A percentile compares a stretch with the other conserved stretches of the same genome.
Evolutionary conservation across 2,888 invertebrate species (phyloP).

Genomic region (Hypolimnas misippus): DNA sequence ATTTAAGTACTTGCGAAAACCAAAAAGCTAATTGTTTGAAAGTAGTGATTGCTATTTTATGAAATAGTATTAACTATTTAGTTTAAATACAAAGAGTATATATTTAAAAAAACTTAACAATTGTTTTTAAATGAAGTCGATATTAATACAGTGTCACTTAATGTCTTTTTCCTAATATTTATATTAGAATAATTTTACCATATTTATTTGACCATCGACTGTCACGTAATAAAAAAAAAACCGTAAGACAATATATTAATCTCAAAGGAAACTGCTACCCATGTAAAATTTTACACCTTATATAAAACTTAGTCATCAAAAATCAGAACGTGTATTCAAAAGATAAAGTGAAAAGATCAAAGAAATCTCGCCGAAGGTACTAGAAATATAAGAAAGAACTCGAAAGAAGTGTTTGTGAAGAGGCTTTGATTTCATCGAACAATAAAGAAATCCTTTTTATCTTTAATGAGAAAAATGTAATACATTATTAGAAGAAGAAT

Average conservation of each 20-base stretch:
- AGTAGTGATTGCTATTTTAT: no score
- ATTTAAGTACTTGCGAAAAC: no score
- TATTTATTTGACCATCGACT: background rate
- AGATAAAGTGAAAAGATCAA: conserved; percentile 27
- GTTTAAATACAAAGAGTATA: no score
- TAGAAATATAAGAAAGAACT: conserved; percentile 22
- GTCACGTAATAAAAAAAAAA: background rate
- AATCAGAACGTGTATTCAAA: conserved; percentile 16
- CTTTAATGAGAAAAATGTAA: conserved; percentile 12
- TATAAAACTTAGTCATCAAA: conserved; percentile 16
- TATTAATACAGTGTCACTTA: no score
- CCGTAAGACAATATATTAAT: background rate
- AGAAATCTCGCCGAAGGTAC: conserved; percentile 8
- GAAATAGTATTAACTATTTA: no score
- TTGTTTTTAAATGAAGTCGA: no score
- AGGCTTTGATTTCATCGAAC: conserved; percentile 20
- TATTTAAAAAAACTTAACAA: no score
- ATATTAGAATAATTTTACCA: no score
- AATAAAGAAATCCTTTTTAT: conserved; percentile 22
- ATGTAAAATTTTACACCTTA: conserved; percentile 14
- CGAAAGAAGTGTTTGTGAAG: conserved; percentile 22
- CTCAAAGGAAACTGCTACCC: conserved; percentile 3
- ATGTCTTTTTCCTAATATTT: no score
- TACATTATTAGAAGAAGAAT: conserved; percentile 7
- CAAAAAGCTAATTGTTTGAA: no score